Base-by-base conservation (phyloP, 2,113 vertebrate species). In the Ochotona curzoniae region DNA sequence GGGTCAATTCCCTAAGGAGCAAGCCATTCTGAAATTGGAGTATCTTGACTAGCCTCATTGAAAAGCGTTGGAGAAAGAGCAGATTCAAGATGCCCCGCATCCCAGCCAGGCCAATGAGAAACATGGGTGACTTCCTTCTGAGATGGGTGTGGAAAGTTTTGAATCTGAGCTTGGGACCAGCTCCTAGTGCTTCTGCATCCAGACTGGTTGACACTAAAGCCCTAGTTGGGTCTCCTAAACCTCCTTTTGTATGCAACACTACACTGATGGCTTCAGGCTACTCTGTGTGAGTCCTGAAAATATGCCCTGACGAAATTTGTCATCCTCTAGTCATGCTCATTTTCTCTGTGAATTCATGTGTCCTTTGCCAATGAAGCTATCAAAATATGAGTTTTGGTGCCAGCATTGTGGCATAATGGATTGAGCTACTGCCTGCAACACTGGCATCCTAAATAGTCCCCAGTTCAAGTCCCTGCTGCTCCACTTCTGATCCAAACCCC, bases 1-100 rank as follows among this genome's bases (percentile, higher is more conserved):
- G 28, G 32, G 8, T 78, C 83, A 82, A 67, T 89, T 75, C 76
- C 80, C 84, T 95, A 18, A 86, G 61, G 35, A 91, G 49, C 89
- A 49, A 61, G 28, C 23, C 38, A 18, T 26, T 88, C 84, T 93
- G n/a, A 83, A 74, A n/a, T 76, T 4, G n/a, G 54, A 76, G 83
- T 85, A 49, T 74, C 7, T 84, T 85, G 20, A 70, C 54, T 3
- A 85, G 38, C n/a, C 28, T 94, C 30, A 28, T 84, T 54, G 51
- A 25, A 1, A 91, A 78, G 23, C 61, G 20, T 90, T 92, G 26
- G 35, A 91, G 88, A 63, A 71, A 76, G 83, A 93, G 3, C 69
- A 26, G 28, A 84, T 32, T 4, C 67, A 63, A 25, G 11, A 15
- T 60, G 21, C 86, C 63, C 73, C 13, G 38, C 83, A 94, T 81